Evolutionary conservation across 1,140 invertebrate genomes (phyloP).

Genomic region (Leptinotarsa lineolata): DNA sequence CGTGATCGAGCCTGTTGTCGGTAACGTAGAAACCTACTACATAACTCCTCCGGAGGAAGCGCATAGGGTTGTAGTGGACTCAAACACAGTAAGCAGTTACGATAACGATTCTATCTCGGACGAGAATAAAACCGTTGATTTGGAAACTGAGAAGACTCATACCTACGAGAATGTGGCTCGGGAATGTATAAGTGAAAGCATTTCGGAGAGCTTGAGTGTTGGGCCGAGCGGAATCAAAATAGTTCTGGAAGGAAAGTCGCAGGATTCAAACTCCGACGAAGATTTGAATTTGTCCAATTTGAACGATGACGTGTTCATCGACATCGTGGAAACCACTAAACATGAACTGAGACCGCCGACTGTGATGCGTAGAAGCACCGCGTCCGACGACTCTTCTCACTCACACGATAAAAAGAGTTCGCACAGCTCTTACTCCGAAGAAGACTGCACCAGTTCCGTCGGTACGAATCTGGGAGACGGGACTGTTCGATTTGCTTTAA

Average conservation of each 20-base stretch:
- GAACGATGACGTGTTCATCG: constrained; percentile 68
- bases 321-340: constrained; percentile 42
- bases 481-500: constrained; percentile 75
- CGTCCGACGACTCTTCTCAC: constrained; percentile 54
- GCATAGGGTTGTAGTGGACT: constrained; percentile 68
- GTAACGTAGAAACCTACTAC: constrained; percentile 83
- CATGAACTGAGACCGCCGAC: constrained; percentile 53
- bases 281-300: constrained; percentile 62
- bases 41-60: constrained; percentile 71
- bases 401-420: constrained; percentile 54
- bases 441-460: constrained; percentile 63
- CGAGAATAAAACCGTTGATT: constrained; percentile 63
- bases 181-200: constrained; percentile 50
- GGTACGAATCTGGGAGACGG: constrained; percentile 74
- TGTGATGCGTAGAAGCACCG: constrained; percentile 50
- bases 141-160: constrained; percentile 51
- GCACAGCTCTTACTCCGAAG: constrained; percentile 69
- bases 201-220: constrained; percentile 50
- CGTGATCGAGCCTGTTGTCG: constrained; percentile 66
- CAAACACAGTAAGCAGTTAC: constrained; percentile 50
- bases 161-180: constrained; percentile 53
- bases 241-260: constrained; percentile 59
- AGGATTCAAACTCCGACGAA: constrained; percentile 66
- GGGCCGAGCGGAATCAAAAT: constrained; percentile 53
- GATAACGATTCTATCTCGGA: constrained; percentile 57